Conservation (phyloP, 2,888 invertebrate genomes). For the Drosophila buzzatii region DNA sequence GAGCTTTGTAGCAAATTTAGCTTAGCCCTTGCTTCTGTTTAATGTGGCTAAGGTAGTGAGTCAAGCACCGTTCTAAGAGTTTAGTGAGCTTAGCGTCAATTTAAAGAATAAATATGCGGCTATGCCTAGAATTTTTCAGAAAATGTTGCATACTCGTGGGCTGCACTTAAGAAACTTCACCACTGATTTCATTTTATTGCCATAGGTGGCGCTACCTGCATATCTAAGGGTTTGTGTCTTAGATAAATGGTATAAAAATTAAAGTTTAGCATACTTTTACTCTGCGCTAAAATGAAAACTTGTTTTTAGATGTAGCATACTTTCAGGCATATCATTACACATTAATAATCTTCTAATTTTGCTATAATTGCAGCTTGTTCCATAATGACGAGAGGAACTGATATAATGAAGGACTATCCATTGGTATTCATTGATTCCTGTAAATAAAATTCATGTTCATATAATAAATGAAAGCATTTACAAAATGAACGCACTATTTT, state of each 20-base stretch:
- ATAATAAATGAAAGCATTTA: not conserved
- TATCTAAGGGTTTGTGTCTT: not conserved
- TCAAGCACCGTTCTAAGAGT: not conserved
- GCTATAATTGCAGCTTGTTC: not conserved
- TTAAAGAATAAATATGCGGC: too few relatives aligned
- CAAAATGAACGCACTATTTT: not conserved
- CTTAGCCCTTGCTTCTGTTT: too few relatives aligned
- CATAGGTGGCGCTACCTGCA: slow-evolving; percentile 22
- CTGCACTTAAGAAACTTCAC: rapidly evolving
- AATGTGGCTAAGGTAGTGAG: not conserved
- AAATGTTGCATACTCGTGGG: slow-evolving; percentile 27
- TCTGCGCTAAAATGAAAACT: not conserved
- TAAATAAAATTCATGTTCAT: not conserved
- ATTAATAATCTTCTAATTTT: not conserved
- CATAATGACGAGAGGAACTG: too few relatives aligned
- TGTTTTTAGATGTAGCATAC: not conserved
- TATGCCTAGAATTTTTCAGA: not conserved
- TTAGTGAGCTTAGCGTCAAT: not conserved
- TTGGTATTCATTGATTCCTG: not conserved
- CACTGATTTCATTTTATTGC: not conserved
- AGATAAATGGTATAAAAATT: not conserved
- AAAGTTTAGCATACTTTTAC: slow-evolving; percentile 1
- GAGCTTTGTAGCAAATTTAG: rapidly evolving
- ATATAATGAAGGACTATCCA: not conserved
- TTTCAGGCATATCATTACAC: not conserved